Evolutionary conservation across 2,113 vertebrate species (phyloP), one percentile per base, ranked within the genome.

Genomic region (Microtus oregoni): DNA sequence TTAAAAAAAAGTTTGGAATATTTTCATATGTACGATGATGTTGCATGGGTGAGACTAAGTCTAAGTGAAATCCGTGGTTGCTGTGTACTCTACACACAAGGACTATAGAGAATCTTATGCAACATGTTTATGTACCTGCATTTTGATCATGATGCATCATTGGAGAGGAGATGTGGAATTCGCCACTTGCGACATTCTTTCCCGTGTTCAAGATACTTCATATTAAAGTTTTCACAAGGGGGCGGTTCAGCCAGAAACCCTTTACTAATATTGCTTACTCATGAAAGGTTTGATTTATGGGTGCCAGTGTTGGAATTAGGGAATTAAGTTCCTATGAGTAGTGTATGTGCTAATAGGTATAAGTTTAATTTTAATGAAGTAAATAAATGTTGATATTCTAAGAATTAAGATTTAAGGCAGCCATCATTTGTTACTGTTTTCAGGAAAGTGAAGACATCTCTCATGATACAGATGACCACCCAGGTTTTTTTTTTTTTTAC

Each of bases 341-440:
- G n/a, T n/a, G 89, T 86, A 32, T 91, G 24, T 81, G 55, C 20
- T 75, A 38, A 26, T 72, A 44, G 26, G 3, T 61, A 26, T 79
- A 93, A 65, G 38, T 28, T 94, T 97, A 78, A 83, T 93, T 65
- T 92, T 89, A 65, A 70, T 70, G 78, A 92, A 83, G 35, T 86
- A 35, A 86, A 83, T 86, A 68, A 52, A 92, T 86, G 14, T 68
- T 92, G 73, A 32, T 68, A 26, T 78, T 90, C 14, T 91, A 79
- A 92, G 75, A 90, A 70, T 83, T 94, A 90, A n/a, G 35, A 32
- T 91, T 70, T 50, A 90, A 87, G 28, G 8, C 47, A 86, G 58
- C 14, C 73, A 44, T 70, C 22, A 35, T 89, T 85, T 61, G 7
- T 75, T 73, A 20, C 13, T 86, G 32, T 41, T 77, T 90, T 44